Conservation (phyloP, 2,888 invertebrate species). For the Hirtodrosophila confusa region DNA sequence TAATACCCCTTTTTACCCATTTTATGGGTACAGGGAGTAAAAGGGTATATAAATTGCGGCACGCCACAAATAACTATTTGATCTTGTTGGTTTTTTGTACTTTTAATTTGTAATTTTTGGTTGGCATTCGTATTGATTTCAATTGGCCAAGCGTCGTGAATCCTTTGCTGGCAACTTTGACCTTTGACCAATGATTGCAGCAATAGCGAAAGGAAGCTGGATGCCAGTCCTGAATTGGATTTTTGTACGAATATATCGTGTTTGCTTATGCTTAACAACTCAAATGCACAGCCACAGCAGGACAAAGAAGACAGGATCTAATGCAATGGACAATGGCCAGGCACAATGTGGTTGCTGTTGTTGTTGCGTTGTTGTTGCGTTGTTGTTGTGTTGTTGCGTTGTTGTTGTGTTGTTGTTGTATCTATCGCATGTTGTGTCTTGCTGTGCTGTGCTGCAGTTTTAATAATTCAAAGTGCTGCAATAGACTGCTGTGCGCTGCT, state of each 20-base stretch:
- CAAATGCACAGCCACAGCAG: constrained; percentile 24
- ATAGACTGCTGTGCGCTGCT: constrained; percentile 37
- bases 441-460: constrained; percentile 52
- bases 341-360: constrained; percentile 14
- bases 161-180: constrained; percentile 18
- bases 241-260: constrained; percentile 22
- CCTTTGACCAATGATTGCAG: constrained; percentile 18
- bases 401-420: constrained; percentile 18
- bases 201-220: not conserved
- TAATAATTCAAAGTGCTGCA: constrained; percentile 75
- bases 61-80: too few species aligned
- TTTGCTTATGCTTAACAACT: constrained; percentile 32
- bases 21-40: too few species aligned
- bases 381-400: constrained; percentile 18
- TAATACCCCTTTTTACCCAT: too few species aligned
- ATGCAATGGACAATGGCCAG: constrained; percentile 34
- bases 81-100: too few species aligned
- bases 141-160: constrained; percentile 3
- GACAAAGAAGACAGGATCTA: not conserved
- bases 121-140: constrained; percentile 34
- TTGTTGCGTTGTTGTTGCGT: constrained; percentile 5
- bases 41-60: too few species aligned
- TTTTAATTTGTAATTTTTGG: not conserved
- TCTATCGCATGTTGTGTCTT: constrained; percentile 2
- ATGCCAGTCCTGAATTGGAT: constrained; percentile 5